Percentiles rank a stretch among this genome's conserved stretches.
These are phyloP conservation scores for Chunga burmeisteri DNA, from an alignment of 2,113 vertebrate species.

Conservation along the genomic window DNA sequence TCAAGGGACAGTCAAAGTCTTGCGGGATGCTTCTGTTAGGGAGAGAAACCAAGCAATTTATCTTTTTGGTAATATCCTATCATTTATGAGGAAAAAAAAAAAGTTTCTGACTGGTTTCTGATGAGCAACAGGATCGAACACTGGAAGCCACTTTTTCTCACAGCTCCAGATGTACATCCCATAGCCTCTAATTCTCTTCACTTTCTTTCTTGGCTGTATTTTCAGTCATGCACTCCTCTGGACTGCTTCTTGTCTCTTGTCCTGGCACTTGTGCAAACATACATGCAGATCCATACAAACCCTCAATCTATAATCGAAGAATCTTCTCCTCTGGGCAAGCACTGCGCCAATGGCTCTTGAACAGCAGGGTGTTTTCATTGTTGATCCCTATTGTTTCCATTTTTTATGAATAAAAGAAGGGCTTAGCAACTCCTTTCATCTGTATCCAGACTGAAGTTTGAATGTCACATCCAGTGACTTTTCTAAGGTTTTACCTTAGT, in stretches of 20 bases:
- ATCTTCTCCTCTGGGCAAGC: neutral
- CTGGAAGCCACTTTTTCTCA: neutral
- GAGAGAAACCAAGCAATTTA: neutral
- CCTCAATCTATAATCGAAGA: fast-evolving
- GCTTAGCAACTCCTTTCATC: neutral
- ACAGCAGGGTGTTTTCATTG: fast-evolving
- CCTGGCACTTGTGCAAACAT: no score
- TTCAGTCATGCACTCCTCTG: neutral
- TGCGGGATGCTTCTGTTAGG: neutral
- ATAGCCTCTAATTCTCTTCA: neutral
- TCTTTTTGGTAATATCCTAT: neutral
- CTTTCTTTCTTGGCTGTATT: neutral
- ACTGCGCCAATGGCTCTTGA: neutral
- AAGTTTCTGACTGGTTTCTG: neutral
- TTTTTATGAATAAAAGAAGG: neutral
- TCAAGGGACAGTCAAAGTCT: neutral
- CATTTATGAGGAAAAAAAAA: neutral
- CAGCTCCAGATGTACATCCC: fast-evolving
- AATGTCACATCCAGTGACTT: neutral
- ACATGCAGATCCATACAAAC: neutral
- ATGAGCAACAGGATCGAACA: neutral
- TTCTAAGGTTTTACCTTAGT: neutral
- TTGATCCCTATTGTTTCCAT: neutral
- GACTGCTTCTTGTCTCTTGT: neutral
- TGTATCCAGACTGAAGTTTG: neutral